Evolutionary conservation across 2,113 vertebrate genomes (phyloP), one percentile per base, ranked within the genome.

Genomic region (Nothocercus nigrocapillus): DNA sequence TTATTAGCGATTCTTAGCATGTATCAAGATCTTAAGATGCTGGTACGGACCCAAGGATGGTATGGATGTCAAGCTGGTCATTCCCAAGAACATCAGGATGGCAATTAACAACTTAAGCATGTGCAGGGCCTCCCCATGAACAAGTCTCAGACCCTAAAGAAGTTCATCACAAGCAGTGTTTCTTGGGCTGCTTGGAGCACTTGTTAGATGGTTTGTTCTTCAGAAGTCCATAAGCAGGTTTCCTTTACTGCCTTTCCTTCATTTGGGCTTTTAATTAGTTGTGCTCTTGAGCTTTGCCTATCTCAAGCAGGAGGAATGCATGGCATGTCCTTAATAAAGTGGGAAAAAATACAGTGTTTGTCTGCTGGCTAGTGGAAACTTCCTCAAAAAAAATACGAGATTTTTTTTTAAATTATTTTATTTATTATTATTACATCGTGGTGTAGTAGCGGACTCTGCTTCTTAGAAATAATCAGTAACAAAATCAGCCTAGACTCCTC

Each of bases 221-320:
- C 63, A 84, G 67, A 32, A 12, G 30, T 78, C 70, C 84, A 11
- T 56, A 64, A 45, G 45, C 56, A 38, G 84, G 47, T 69, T 85
- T 88, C 54, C 74, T 72, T 74, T 3, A 0, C n/a, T 51, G 66
- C 61, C 40, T 88, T 93, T 62, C 21, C 20, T 47, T 47, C 47
- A 47, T 20, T 21, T 47, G 19, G 47, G 19, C 40, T 88, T 93
- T 62, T 77, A 90, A 90, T 91, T 81, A 86, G 54, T 81, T 82
- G 45, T 70, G 58, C 78, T 91, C 89, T 91, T 96, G 84, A 93
- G 84, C 69, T 94, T 79, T 72, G 81, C 81, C 74, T 88, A 85
- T 89, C 81, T 91, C 38, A 27, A 1, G 2, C 58, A 42, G 32
- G 38, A 82, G 68, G 38, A 38, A 75, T 72, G 62, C 84, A 92